Evolutionary conservation across 2,888 invertebrate genomes (phyloP).

Genomic region (Andrena fulva): DNA sequence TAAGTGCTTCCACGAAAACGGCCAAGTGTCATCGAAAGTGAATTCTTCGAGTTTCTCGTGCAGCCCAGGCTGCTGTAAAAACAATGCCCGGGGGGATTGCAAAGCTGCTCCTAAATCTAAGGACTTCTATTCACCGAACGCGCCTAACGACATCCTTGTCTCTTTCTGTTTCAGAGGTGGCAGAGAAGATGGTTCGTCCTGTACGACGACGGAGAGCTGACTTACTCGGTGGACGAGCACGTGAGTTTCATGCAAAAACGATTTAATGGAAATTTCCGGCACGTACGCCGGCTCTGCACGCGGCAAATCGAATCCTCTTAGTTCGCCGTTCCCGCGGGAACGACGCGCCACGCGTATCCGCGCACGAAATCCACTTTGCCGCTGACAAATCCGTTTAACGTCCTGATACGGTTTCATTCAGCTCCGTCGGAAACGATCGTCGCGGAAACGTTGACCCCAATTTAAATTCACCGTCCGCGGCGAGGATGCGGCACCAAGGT

Average conservation of each 20-base stretch:
- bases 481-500: too few relatives aligned
- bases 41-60: slow-evolving; percentile 33
- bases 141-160: background rate
- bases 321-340: slow-evolving; percentile 6
- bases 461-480: background rate
- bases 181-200: slow-evolving; percentile 99
- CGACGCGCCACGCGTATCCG: slow-evolving; percentile 18
- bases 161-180: slow-evolving; percentile 92
- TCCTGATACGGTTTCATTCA: slow-evolving; percentile 67
- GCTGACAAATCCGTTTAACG: slow-evolving; percentile 76
- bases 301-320: slow-evolving; percentile 58
- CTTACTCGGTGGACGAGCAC: slow-evolving; percentile 98
- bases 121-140: background rate
- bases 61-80: background rate
- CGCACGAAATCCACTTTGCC: slow-evolving; percentile 67
- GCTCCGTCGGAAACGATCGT: slow-evolving; percentile 30
- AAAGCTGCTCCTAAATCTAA: background rate
- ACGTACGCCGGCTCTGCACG: slow-evolving; percentile 27
- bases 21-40: slow-evolving; percentile 51
- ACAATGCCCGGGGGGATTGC: too few relatives aligned
- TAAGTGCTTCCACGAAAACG: slow-evolving; percentile 59
- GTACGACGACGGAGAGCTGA: slow-evolving; percentile 98
- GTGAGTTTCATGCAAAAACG: slow-evolving; percentile 88
- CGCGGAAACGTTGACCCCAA: background rate
- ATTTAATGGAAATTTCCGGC: slow-evolving; percentile 41